Evolutionary conservation across 2,888 invertebrate genomes (phyloP).

Genomic region (Prosopocoilus inquinatus): DNA sequence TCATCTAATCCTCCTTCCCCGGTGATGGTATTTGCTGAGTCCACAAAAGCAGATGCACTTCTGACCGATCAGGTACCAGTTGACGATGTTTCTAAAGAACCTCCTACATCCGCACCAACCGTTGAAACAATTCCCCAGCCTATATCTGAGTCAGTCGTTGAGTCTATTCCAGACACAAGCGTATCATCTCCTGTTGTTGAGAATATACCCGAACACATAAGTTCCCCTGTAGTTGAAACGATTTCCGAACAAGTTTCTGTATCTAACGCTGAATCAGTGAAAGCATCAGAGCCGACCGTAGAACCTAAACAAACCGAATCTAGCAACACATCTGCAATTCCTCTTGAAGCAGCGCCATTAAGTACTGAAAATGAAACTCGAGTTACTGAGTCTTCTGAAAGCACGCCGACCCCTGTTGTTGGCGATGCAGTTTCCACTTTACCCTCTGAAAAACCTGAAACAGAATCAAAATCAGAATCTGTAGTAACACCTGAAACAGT

Average conservation of each 20-base stretch:
- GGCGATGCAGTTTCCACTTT: background rate
- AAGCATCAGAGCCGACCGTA: conserved; percentile 8
- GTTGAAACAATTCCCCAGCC: conserved; percentile 26
- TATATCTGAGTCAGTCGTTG: conserved; percentile 6
- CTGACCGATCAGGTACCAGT: conserved; percentile 40
- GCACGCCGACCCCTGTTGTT: background rate
- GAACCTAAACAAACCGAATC: conserved; percentile 2
- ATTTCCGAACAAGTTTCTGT: conserved; percentile 8
- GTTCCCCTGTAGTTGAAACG: conserved; percentile 14
- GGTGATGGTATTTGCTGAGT: conserved; percentile 71
- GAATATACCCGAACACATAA: conserved; percentile 9
- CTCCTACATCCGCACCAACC: conserved; percentile 23
- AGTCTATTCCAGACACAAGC: conserved; percentile 12
- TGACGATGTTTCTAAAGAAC: conserved; percentile 12
- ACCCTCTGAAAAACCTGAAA: background rate
- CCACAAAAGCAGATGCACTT: conserved; percentile 58
- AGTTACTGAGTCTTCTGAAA: conserved; percentile 12
- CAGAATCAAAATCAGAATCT: conserved; percentile 6
- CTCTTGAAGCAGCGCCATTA: conserved; percentile 8
- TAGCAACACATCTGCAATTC: conserved; percentile 5
- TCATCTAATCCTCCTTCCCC: conserved; percentile 73
- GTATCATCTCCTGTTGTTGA: conserved; percentile 15
- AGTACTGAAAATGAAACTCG: conserved; percentile 6
- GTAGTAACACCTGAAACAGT: conserved; percentile 8
- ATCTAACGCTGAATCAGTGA: conserved; percentile 7